phyloP scores from a whole-genome alignment of 1,140 invertebrate genomes.

The Diorhabda carinulata region DNA sequence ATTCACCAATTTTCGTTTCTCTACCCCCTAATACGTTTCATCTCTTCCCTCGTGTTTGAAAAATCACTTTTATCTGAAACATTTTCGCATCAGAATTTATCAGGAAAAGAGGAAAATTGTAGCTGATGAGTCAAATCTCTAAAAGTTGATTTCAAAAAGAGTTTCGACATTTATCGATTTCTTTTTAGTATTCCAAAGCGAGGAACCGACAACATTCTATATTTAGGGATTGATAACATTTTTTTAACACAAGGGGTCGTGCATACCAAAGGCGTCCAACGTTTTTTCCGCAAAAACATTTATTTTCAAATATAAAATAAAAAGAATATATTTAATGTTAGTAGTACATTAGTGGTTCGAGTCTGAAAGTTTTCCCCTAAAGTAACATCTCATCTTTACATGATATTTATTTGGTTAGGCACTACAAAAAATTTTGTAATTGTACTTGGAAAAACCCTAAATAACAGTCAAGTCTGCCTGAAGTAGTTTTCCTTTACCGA shows the following conservation, averaged over 20 bases:
- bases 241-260: slow-evolving; percentile 34
- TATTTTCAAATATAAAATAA: too few species aligned
- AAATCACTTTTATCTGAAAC: slow-evolving; percentile 2
- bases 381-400: too few species aligned
- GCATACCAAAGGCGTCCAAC: slow-evolving; percentile 27
- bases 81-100: neutral
- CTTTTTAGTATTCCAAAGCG: neutral
- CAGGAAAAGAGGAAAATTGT: neutral
- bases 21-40: slow-evolving; percentile 1
- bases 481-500: too few species aligned
- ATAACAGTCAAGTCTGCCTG: too few species aligned
- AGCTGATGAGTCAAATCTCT: slow-evolving; percentile 6
- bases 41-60: neutral
- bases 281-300: too few species aligned
- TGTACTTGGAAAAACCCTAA: too few species aligned
- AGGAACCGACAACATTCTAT: slow-evolving; percentile 5
- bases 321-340: too few species aligned
- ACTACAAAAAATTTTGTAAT: too few species aligned
- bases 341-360: too few species aligned
- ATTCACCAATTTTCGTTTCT: neutral
- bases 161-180: neutral
- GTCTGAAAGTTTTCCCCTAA: too few species aligned
- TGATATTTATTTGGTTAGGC: too few species aligned
- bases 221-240: slow-evolving; percentile 34
- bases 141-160: slow-evolving; percentile 8